A percentile compares a stretch with the other conserved stretches of the same genome.
phyloP scores from a whole-genome alignment of 2,113 vertebrate species.

The Anoura caudifer region DNA sequence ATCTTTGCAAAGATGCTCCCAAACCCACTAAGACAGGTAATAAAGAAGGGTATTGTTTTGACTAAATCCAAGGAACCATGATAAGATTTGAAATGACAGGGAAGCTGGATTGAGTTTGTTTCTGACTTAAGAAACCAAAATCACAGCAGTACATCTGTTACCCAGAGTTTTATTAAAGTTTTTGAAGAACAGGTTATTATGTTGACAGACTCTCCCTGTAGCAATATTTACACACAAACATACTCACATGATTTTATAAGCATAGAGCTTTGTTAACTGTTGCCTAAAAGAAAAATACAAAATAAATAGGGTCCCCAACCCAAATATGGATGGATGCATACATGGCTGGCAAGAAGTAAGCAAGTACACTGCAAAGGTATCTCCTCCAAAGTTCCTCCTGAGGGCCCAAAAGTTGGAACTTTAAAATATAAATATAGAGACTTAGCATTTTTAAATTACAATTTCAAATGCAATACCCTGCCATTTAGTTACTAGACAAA shows the following conservation, averaged over 20 bases:
- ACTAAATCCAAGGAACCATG: neutral
- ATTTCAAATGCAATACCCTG: neutral
- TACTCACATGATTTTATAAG: neutral
- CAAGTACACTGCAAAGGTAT: neutral
- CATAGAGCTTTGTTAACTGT: neutral
- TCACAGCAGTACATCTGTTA: neutral
- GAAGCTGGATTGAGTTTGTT: neutral
- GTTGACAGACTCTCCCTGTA: neutral
- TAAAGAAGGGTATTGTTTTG: neutral
- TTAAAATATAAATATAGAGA: neutral
- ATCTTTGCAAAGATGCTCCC: neutral
- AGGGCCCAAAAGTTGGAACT: neutral
- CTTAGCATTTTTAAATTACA: neutral
- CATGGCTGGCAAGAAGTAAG: neutral
- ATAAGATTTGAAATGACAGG: constrained; percentile 23
- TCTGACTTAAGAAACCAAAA: neutral
- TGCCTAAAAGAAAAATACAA: constrained; percentile 2
- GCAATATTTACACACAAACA: neutral
- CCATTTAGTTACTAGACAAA: neutral
- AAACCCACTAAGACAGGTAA: neutral
- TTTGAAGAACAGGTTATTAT: neutral
- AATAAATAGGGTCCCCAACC: neutral
- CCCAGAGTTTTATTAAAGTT: neutral
- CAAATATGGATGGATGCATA: neutral
- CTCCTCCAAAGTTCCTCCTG: neutral